phyloP scores from a whole-genome alignment of 2,888 invertebrate genomes.

The Glomeris marginata region DNA sequence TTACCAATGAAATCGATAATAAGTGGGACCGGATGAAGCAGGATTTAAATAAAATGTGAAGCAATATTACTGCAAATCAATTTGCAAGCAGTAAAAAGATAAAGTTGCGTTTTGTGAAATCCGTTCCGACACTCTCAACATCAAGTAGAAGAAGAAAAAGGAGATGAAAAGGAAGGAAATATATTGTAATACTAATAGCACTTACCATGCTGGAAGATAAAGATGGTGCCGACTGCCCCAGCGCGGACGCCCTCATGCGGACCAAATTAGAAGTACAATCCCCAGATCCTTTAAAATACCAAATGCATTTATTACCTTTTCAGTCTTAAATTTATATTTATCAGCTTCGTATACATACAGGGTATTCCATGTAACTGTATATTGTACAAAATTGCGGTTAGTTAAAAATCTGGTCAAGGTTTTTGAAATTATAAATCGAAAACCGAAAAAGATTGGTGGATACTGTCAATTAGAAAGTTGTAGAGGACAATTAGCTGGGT shows the following conservation, averaged over 20 bases:
- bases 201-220: constrained; percentile 45
- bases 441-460: too few relatives aligned
- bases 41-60: not conserved
- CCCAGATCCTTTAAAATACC: not conserved
- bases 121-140: not conserved
- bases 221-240: constrained; percentile 90
- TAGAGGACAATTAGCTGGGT: too few relatives aligned
- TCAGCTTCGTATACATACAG: not conserved
- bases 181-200: too few relatives aligned
- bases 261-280: constrained; percentile 47
- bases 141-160: constrained; percentile 14
- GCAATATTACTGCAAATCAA: too few relatives aligned
- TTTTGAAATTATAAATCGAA: too few relatives aligned
- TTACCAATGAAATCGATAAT: too few relatives aligned
- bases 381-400: too few relatives aligned
- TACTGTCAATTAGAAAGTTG: too few relatives aligned
- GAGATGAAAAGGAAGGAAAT: too few relatives aligned
- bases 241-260: constrained; percentile 69
- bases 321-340: not conserved
- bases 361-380: not conserved
- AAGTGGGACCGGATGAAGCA: not conserved
- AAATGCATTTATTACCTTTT: too few relatives aligned
- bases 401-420: too few relatives aligned
- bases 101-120: constrained; percentile 9
- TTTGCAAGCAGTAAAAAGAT: not conserved